phyloP scores from a whole-genome alignment of 2,113 vertebrate genomes.

The Numida meleagris region DNA sequence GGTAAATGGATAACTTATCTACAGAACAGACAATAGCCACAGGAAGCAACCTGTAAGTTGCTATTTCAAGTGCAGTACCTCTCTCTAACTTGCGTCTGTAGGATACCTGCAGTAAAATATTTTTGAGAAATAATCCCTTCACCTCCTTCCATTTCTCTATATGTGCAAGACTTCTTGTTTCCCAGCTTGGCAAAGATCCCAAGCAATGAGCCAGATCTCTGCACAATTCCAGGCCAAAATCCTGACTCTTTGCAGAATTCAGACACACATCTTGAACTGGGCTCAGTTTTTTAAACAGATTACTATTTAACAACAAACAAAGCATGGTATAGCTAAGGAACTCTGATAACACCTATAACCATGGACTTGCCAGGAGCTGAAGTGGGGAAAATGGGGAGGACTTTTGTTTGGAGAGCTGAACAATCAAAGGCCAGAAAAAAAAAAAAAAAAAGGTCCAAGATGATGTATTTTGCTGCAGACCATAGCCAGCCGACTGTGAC shows the following conservation, averaged over 20 bases:
- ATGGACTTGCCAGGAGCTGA: background rate
- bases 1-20: constrained; percentile 22
- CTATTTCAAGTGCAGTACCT: background rate
- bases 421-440: background rate
- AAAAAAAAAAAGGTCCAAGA: background rate
- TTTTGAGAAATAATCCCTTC: constrained; percentile 2
- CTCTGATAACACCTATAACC: background rate
- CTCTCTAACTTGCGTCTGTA: background rate
- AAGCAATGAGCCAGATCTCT: background rate
- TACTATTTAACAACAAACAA: background rate
- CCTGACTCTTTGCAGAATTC: background rate
- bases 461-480: background rate
- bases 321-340: background rate
- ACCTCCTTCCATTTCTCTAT: background rate
- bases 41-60: constrained; percentile 8
- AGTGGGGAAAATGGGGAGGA: background rate
- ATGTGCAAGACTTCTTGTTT: background rate
- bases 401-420: background rate
- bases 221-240: background rate
- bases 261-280: background rate
- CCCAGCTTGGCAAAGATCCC: background rate
- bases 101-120: constrained; percentile 12
- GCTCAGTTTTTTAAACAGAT: background rate
- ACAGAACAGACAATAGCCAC: background rate
- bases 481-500: background rate